Conservation (phyloP, 1,140 invertebrate genomes). For the Phymastichus coffea region DNA sequence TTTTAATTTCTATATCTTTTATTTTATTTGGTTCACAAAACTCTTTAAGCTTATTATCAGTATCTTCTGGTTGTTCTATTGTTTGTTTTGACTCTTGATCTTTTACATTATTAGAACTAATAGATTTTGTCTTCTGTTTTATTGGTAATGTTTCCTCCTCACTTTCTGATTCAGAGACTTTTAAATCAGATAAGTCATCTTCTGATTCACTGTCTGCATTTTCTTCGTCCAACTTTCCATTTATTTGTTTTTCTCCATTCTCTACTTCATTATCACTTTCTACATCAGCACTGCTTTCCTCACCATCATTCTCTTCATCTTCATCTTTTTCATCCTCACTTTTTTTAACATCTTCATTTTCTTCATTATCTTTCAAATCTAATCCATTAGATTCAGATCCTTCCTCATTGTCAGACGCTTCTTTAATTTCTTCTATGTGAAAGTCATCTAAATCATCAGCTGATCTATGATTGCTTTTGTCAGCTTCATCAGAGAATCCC, state of each 20-base stretch:
- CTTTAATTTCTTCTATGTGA: slow-evolving; percentile 55
- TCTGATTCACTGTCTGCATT: slow-evolving; percentile 33
- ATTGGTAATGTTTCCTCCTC: slow-evolving; percentile 41
- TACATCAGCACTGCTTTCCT: background rate
- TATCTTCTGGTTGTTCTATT: slow-evolving; percentile 66
- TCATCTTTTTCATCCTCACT: background rate
- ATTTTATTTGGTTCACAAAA: no score
- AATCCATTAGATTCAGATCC: slow-evolving; percentile 30
- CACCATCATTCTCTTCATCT: slow-evolving; percentile 15
- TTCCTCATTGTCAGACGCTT: slow-evolving; percentile 42
- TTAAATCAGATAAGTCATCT: slow-evolving; percentile 57
- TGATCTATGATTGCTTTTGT: slow-evolving; percentile 56
- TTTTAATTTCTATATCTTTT: slow-evolving; percentile 33
- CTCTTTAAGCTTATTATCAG: no score
- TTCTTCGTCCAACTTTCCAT: background rate
- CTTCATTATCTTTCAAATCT: slow-evolving; percentile 27
- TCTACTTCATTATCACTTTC: background rate
- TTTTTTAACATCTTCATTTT: slow-evolving; percentile 32
- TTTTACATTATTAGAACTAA: slow-evolving; percentile 37
- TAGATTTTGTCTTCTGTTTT: slow-evolving; percentile 31
- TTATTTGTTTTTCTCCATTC: background rate
- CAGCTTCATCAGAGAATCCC: slow-evolving; percentile 56
- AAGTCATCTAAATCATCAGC: slow-evolving; percentile 83
- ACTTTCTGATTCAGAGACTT: slow-evolving; percentile 43
- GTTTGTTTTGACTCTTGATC: slow-evolving; percentile 63